Evolutionary conservation across 2,888 invertebrate genomes (phyloP).

Genomic region (Calliopum simillimum): DNA sequence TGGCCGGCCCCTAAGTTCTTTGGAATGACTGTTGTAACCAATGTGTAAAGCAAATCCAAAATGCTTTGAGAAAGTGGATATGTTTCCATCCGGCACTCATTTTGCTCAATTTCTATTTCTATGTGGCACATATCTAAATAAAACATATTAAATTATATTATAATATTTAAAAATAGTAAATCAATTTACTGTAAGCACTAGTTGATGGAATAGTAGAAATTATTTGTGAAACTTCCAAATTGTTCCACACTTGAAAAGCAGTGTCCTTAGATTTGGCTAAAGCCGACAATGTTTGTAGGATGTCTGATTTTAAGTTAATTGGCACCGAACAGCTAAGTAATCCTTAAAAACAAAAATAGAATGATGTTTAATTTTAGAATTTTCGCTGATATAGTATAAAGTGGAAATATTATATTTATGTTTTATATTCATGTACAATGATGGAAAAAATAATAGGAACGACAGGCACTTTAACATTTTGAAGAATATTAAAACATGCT

Average conservation of each 20-base stretch:
- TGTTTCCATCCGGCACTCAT: conserved; percentile 90
- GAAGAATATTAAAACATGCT: no score
- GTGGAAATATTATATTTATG: no score
- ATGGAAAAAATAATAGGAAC: no score
- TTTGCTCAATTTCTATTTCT: conserved; percentile 89
- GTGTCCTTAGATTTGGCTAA: conserved; percentile 82
- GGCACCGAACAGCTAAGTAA: conserved; percentile 90
- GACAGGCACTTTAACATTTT: no score
- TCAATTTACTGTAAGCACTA: conserved; percentile 68
- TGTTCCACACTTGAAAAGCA: conserved; percentile 87
- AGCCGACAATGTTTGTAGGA: conserved; percentile 82
- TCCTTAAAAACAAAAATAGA: conserved; percentile 67
- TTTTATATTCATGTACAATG: no score
- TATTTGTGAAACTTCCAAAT: conserved; percentile 84
- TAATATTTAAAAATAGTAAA: background rate
- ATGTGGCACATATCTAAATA: conserved; percentile 69
- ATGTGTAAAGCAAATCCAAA: conserved; percentile 78
- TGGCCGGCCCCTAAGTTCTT: conserved; percentile 83
- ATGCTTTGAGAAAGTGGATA: conserved; percentile 90
- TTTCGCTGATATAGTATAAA: no score
- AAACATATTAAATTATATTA: background rate
- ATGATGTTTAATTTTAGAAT: background rate
- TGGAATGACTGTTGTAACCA: conserved; percentile 80
- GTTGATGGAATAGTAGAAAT: conserved; percentile 76
- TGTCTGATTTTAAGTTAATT: conserved; percentile 84